Evolutionary conservation across 2,797 vertebrate genomes (phyloP).

Genomic region (Monodelphis domestica): DNA sequence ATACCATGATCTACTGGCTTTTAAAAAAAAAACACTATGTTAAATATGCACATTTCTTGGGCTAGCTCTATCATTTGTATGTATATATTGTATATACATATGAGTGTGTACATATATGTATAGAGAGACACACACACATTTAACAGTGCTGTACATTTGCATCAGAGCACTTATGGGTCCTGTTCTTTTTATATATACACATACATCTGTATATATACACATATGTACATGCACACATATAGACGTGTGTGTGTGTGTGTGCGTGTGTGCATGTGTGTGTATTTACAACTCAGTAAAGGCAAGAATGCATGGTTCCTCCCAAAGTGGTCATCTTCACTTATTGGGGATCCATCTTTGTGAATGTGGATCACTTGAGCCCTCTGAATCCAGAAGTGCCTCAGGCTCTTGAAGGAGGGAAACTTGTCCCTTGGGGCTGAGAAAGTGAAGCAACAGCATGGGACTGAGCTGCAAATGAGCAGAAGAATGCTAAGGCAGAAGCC

Average conservation of each 20-base stretch:
- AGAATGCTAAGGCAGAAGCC: conserved; percentile 52
- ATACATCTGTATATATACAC: too few species aligned
- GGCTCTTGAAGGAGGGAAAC: conserved; percentile 32
- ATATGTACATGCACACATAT: too few species aligned
- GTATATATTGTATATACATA: conserved; percentile 85
- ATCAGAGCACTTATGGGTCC: conserved; percentile 80
- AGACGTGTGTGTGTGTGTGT: conserved; percentile 39
- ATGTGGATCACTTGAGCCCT: conserved; percentile 56
- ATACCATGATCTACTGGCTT: conserved; percentile 84
- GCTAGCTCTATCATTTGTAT: conserved; percentile 83
- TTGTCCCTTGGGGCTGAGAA: conserved; percentile 53
- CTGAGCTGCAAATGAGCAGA: conserved; percentile 59
- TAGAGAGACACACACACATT: conserved; percentile 19
- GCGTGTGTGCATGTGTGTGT: background rate
- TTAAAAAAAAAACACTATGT: conserved; percentile 75
- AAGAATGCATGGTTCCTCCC: conserved; percentile 67
- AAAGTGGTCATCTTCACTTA: conserved; percentile 23
- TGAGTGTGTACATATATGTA: conserved; percentile 77
- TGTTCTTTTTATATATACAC: conserved; percentile 64
- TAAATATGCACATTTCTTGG: conserved; percentile 86
- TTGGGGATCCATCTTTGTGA: conserved; percentile 64
- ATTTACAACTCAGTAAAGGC: conserved; percentile 62
- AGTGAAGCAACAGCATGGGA: conserved; percentile 54
- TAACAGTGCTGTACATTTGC: conserved; percentile 84
- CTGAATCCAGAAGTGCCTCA: conserved; percentile 23